Conservation (phyloP, 1,140 invertebrate genomes). For the Zaprionus inermis region DNA sequence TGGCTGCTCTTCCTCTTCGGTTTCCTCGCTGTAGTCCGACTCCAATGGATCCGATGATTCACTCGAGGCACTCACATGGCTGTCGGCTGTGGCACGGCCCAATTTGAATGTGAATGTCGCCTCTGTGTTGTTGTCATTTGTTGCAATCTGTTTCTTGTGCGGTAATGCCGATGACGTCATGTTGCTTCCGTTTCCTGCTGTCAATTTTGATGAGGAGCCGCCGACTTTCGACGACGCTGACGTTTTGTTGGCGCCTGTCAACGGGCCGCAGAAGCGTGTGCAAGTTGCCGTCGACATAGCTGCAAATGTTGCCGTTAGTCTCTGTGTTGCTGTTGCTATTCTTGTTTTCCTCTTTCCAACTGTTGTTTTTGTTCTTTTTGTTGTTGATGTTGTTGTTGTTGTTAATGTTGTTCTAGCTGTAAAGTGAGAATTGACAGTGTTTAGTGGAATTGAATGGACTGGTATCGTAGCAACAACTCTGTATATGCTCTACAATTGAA, state of each 20-base stretch:
- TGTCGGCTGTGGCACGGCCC: slow-evolving; percentile 39
- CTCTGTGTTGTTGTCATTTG: slow-evolving; percentile 68
- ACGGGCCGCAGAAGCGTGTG: slow-evolving; percentile 66
- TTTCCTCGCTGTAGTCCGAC: slow-evolving; percentile 79
- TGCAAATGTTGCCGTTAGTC: slow-evolving; percentile 25
- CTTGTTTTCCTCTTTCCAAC: slow-evolving; percentile 17
- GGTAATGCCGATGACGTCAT: slow-evolving; percentile 49
- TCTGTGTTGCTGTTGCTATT: slow-evolving; percentile 23
- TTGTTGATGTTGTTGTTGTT: slow-evolving; percentile 3
- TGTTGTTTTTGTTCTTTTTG: slow-evolving; percentile 1
- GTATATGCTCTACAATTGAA: background rate
- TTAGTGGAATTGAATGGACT: background rate
- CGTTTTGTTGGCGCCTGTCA: slow-evolving; percentile 46
- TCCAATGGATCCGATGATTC: slow-evolving; percentile 82
- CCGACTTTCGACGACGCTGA: slow-evolving; percentile 43
- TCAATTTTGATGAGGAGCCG: slow-evolving; percentile 66
- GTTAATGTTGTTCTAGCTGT: background rate
- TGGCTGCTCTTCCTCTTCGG: slow-evolving; percentile 49
- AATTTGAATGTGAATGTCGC: slow-evolving; percentile 79
- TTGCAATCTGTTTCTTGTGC: slow-evolving; percentile 56
- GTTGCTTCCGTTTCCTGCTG: slow-evolving; percentile 58
- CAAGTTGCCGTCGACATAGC: slow-evolving; percentile 72
- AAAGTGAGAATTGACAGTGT: slow-evolving; percentile 7
- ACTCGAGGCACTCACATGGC: slow-evolving; percentile 55
- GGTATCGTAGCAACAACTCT: background rate